These are phyloP conservation scores for Zosterops lateralis DNA, from an alignment of 2,113 vertebrate species.

Conservation along the genomic window DNA sequence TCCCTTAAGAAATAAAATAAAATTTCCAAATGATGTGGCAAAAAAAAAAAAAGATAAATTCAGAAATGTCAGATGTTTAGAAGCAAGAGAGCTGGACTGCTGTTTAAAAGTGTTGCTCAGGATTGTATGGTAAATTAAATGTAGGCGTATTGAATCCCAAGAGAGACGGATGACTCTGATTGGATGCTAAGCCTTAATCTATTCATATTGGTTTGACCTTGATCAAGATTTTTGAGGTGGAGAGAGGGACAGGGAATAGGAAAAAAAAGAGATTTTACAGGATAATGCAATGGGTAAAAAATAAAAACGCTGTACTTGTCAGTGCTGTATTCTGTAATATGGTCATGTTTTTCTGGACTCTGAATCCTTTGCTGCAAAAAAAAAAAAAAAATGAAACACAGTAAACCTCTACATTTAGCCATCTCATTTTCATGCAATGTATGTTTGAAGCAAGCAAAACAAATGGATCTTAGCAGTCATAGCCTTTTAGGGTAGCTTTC, in stretches of 20 bases:
- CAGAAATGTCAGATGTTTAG: neutral
- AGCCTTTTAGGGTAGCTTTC: neutral
- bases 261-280: neutral
- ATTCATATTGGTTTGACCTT: neutral
- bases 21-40: neutral
- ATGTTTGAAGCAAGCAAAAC: constrained; percentile 18
- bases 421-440: constrained; percentile 9
- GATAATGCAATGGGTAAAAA: neutral
- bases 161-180: neutral
- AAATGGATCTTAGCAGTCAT: neutral
- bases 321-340: neutral
- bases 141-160: neutral
- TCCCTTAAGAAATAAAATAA: neutral
- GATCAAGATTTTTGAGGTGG: neutral
- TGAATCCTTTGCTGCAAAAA: neutral
- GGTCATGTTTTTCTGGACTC: neutral
- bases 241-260: neutral
- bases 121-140: neutral
- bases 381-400: neutral
- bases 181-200: neutral
- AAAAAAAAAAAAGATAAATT: neutral
- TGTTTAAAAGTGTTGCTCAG: neutral
- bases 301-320: neutral
- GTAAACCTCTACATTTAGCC: neutral
- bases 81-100: neutral